Evolutionary conservation across 2,888 invertebrate genomes (phyloP).

Genomic region (Diarsia dahlii): DNA sequence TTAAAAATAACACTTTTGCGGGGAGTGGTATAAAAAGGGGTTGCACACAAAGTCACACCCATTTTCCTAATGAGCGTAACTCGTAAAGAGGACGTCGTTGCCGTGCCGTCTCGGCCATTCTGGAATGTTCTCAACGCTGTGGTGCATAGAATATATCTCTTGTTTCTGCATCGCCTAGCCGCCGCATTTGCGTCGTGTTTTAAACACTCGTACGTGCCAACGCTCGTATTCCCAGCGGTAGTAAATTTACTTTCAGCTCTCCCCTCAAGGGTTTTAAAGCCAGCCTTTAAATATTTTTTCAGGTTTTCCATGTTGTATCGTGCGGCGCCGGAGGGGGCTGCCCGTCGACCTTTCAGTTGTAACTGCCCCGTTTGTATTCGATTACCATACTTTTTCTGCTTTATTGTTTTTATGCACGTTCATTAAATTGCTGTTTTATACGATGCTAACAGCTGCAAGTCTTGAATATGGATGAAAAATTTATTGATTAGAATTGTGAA

Average conservation of each 20-base stretch:
- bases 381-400: slow-evolving; percentile 74
- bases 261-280: slow-evolving; percentile 82
- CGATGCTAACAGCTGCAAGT: slow-evolving; percentile 40
- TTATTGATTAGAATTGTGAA: slow-evolving; percentile 56
- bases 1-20: slow-evolving; percentile 67
- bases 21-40: slow-evolving; percentile 62
- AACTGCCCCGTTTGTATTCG: slow-evolving; percentile 79
- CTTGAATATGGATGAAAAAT: slow-evolving; percentile 61
- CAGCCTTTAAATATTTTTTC: slow-evolving; percentile 88
- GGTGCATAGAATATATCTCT: slow-evolving; percentile 70
- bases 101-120: slow-evolving; percentile 65
- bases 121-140: slow-evolving; percentile 69
- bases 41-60: slow-evolving; percentile 67
- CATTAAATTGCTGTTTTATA: slow-evolving; percentile 60
- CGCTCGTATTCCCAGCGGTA: slow-evolving; percentile 80
- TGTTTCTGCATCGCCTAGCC: slow-evolving; percentile 69
- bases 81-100: slow-evolving; percentile 70
- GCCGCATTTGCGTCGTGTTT: slow-evolving; percentile 73
- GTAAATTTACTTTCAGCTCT: slow-evolving; percentile 82
- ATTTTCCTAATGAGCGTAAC: slow-evolving; percentile 79
- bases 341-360: slow-evolving; percentile 77
- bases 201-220: slow-evolving; percentile 75
- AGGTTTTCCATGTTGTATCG: slow-evolving; percentile 85
- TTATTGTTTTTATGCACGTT: slow-evolving; percentile 67
- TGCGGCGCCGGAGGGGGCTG: slow-evolving; percentile 84